Base-by-base conservation (phyloP, 2,113 vertebrate genomes). In the Chaenogobius annularis region DNA sequence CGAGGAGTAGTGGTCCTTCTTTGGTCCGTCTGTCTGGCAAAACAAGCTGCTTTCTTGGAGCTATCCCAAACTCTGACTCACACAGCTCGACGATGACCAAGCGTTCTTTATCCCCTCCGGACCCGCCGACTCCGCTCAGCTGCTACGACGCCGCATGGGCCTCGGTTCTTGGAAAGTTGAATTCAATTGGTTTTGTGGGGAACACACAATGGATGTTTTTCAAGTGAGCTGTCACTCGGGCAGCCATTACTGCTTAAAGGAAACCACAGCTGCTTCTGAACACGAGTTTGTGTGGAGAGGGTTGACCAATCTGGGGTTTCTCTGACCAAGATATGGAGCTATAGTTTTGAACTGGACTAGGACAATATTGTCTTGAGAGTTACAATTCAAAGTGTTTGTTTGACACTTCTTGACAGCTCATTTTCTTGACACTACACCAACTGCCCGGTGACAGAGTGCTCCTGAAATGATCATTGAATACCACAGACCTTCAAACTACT, bases 21-120 rank as follows among this genome's bases (percentile, higher is more conserved):
- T 73, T 63, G 55, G 82, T 83, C 78, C 81, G 82, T 82, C 73
- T 83, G 80, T 86, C 71, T 82, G 74, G 72, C 85, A 80, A 72
- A 75, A 69, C 80, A 81, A 77, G 37, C 59, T 56, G 78, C 81
- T 15, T 85, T 87, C 59, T 86, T 91, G 90, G 85, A 91, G 61
- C 35, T 20, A 15, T 83, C 77, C 89, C 86, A 88, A 91, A 83
- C 68, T 56, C 78, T 92, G 90, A 91, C 78, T 92, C 89, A 91
- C 63, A 59, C 80, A 82, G 80, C 83, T 35, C 47, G 72, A 85
- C 90, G 91, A 92, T 91, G 91, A 92, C 87, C 88, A 82, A 75
- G 82, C 82, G 78, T 14, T 68, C 87, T 83, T 84, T 85, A 83
- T 82, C 84, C 86, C 79, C 70, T 67, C 35, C 44, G 54, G 77